phyloP scores from a whole-genome alignment of 1,140 invertebrate species.

The Dendrolimus punctatus region DNA sequence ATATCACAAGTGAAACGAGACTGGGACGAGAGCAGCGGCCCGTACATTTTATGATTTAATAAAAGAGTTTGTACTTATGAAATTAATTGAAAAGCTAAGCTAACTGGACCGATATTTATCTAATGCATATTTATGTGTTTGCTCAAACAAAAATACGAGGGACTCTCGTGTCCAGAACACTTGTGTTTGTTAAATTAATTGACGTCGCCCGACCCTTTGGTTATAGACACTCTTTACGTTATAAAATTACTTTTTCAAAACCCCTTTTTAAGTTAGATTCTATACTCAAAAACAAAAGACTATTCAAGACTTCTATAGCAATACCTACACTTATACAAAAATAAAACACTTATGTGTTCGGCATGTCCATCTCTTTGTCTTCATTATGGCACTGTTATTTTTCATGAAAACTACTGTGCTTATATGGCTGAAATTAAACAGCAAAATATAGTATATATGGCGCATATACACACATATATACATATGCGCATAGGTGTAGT shows the following conservation, averaged over 20 bases:
- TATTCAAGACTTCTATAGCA: too few species aligned
- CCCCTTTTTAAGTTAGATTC: too few species aligned
- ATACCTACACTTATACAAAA: too few species aligned
- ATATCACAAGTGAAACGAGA: slow-evolving; percentile 42
- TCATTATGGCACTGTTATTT: too few species aligned
- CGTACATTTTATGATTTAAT: slow-evolving; percentile 61
- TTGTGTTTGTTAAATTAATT: slow-evolving; percentile 48
- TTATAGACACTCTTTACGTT: slow-evolving; percentile 12
- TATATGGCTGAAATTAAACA: too few species aligned
- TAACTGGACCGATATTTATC: slow-evolving; percentile 53
- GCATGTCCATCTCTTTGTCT: too few species aligned
- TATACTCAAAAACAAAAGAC: too few species aligned
- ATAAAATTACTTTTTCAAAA: background rate
- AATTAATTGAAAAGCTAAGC: slow-evolving; percentile 49
- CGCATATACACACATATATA: too few species aligned
- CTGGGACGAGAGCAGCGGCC: slow-evolving; percentile 20
- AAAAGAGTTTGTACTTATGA: slow-evolving; percentile 60
- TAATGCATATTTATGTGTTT: slow-evolving; percentile 70
- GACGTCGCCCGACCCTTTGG: slow-evolving; percentile 18
- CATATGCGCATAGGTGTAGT: too few species aligned
- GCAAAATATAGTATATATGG: too few species aligned
- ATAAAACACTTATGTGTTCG: too few species aligned
- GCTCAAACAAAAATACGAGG: slow-evolving; percentile 35
- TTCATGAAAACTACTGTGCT: too few species aligned
- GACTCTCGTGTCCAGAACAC: slow-evolving; percentile 20